These are phyloP conservation scores for Synanthedon andrenaeformis DNA, from an alignment of 2,888 invertebrate species.

Conservation along the genomic window DNA sequence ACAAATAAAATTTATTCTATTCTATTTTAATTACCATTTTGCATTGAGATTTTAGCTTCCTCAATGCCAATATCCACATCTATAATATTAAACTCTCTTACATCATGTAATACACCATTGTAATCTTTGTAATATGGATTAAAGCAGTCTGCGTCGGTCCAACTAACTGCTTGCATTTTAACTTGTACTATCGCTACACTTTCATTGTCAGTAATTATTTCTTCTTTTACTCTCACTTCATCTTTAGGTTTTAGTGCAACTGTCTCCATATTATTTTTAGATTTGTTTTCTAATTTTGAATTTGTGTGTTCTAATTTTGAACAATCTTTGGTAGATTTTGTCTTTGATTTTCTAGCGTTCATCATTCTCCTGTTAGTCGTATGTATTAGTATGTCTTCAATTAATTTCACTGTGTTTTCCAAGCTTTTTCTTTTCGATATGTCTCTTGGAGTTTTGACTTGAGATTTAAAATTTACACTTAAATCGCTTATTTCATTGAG, in stretches of 20 bases:
- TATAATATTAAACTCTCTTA: conserved; percentile 17
- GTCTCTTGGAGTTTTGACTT: conserved; percentile 16
- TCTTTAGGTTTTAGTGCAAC: conserved; percentile 8
- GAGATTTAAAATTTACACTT: conserved; percentile 18
- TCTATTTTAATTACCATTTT: conserved; percentile 28
- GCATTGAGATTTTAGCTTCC: conserved; percentile 26
- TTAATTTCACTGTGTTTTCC: conserved; percentile 46
- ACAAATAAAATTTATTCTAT: too few species aligned
- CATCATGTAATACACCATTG: conserved; percentile 26
- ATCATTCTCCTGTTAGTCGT: conserved; percentile 9
- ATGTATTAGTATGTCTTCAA: conserved; percentile 43
- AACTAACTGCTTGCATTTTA: conserved; percentile 27
- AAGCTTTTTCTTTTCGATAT: conserved; percentile 37
- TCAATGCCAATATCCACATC: conserved; percentile 29
- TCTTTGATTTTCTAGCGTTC: background rate
- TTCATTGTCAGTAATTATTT: conserved; percentile 4
- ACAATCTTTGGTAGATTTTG: background rate
- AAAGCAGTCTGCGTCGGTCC: conserved; percentile 20
- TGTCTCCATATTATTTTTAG: background rate
- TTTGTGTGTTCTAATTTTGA: background rate
- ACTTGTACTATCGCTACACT: conserved; percentile 4
- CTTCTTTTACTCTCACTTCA: conserved; percentile 2
- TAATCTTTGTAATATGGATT: conserved; percentile 37
- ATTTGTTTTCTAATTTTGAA: background rate
- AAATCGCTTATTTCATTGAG: conserved; percentile 12